These are phyloP conservation scores for Sander lucioperca DNA, from an alignment of 2,113 vertebrate species.

Conservation along the genomic window DNA sequence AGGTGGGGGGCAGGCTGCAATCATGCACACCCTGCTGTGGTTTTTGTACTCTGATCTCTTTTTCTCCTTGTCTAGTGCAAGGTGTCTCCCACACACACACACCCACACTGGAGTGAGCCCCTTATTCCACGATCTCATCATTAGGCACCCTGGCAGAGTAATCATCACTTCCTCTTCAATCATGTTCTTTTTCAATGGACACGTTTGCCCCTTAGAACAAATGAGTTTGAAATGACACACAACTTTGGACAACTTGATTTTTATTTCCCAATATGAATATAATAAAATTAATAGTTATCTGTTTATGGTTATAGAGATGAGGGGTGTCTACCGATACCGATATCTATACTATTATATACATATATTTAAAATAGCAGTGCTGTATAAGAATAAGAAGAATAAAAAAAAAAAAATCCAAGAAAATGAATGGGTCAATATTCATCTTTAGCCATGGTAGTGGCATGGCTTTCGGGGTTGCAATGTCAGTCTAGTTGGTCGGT, in stretches of 20 bases:
- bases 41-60: conserved; percentile 62
- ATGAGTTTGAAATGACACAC: conserved; percentile 52
- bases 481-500: no score
- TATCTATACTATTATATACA: no score
- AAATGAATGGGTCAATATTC: no score
- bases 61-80: conserved; percentile 19
- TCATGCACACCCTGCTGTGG: conserved; percentile 60
- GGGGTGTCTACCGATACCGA: not conserved
- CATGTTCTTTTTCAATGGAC: conserved; percentile 34
- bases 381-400: no score
- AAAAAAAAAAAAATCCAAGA: no score
- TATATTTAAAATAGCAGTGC: no score
- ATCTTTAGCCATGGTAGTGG: no score
- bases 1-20: conserved; percentile 60
- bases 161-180: conserved; percentile 59
- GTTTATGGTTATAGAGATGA: not conserved
- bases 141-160: conserved; percentile 49
- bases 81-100: conserved; percentile 9
- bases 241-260: conserved; percentile 33
- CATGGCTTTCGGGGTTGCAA: no score
- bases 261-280: conserved; percentile 31
- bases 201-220: conserved; percentile 24
- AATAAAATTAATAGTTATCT: conserved; percentile 8
- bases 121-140: conserved; percentile 48
- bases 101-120: conserved; percentile 24